Conservation (phyloP, 2,888 invertebrate species). For the Acronicta leporina region DNA sequence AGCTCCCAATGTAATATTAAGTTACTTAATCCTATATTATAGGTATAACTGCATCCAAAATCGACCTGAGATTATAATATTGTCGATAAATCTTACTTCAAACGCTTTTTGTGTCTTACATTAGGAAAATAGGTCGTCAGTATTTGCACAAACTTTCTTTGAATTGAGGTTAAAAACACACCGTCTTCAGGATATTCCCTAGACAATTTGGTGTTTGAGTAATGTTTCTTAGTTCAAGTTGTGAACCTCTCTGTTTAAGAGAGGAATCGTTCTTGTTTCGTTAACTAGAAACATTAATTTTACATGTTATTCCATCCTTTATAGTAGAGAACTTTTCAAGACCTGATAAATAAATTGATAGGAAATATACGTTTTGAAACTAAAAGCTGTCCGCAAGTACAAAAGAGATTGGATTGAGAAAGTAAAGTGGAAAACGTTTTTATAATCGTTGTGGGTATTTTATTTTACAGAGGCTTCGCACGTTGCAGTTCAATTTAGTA, state of each 20-base stretch:
- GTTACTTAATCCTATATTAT: too few species aligned
- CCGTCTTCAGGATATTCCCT: conserved; percentile 19
- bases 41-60: too few species aligned
- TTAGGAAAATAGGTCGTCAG: conserved; percentile 9
- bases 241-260: conserved; percentile 29
- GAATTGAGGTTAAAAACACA: conserved; percentile 24
- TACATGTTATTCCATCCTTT: conserved; percentile 48
- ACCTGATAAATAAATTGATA: conserved; percentile 26
- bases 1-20: too few species aligned
- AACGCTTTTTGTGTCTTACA: neutral
- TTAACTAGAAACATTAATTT: conserved; percentile 56
- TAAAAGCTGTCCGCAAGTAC: conserved; percentile 15
- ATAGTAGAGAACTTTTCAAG: conserved; percentile 32
- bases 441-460: conserved; percentile 21
- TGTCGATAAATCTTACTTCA: neutral
- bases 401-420: conserved; percentile 30
- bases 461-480: neutral
- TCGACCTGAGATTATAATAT: conserved; percentile 8
- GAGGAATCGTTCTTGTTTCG: conserved; percentile 46
- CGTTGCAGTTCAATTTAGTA: too few species aligned
- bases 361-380: too few species aligned
- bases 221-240: conserved; percentile 47
- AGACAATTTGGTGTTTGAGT: conserved; percentile 48
- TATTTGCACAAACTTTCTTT: conserved; percentile 25
- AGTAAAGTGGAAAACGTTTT: conserved; percentile 29